Evolutionary conservation across 2,888 invertebrate species (phyloP).

Genomic region (Punctoribates punctum): DNA sequence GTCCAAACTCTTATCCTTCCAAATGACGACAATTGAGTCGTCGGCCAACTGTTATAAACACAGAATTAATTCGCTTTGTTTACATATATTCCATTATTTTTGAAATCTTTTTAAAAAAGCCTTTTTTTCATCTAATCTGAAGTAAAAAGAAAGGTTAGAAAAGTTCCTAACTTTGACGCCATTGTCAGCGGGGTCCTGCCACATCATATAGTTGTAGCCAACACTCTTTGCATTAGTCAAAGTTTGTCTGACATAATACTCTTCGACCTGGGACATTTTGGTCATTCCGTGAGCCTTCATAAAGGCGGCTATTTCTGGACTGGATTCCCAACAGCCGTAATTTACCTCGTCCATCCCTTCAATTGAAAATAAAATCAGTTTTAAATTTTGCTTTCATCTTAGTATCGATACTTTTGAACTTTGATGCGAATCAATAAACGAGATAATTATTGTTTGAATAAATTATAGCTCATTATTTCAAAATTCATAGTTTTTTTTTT

Average conservation of each 20-base stretch:
- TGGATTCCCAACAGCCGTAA: conserved; percentile 69
- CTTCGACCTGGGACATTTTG: conserved; percentile 54
- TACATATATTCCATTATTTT: no score
- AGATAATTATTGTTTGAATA: no score
- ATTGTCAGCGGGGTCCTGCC: conserved; percentile 51
- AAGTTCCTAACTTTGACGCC: conserved; percentile 49
- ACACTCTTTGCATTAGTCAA: conserved; percentile 47
- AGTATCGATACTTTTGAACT: not conserved
- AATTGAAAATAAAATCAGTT: not conserved
- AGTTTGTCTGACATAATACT: conserved; percentile 48
- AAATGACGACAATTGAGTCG: conserved; percentile 49
- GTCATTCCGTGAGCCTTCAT: conserved; percentile 56
- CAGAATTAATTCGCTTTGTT: not conserved
- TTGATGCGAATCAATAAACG: no score
- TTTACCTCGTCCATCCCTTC: conserved; percentile 76
- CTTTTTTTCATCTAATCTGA: no score
- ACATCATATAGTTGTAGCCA: conserved; percentile 50
- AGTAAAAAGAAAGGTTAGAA: no score
- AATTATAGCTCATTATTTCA: no score
- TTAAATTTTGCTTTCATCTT: not conserved
- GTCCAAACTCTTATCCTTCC: conserved; percentile 48
- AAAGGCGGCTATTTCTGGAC: conserved; percentile 63
- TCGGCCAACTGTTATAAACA: conserved; percentile 37
- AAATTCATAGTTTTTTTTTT: not conserved
- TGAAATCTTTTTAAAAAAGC: no score